Evolutionary conservation across 2,113 vertebrate genomes (phyloP).

Genomic region (Microcebus lehilahytsara): DNA sequence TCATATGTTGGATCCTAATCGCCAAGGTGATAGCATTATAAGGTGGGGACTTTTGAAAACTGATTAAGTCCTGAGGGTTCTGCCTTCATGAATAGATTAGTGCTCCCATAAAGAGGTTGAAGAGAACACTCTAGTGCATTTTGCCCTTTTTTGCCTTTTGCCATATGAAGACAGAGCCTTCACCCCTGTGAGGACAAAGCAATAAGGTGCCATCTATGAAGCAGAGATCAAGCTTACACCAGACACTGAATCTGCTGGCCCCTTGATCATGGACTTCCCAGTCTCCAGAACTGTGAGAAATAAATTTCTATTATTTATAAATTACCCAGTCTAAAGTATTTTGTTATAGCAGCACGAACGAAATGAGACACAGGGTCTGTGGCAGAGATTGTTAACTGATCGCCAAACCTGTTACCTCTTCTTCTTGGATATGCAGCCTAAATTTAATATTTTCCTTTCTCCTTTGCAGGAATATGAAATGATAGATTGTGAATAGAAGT

Average conservation of each 20-base stretch:
- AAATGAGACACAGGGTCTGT: background rate
- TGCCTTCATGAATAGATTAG: background rate
- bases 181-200: background rate
- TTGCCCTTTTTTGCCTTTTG: background rate
- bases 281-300: background rate
- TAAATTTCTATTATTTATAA: background rate
- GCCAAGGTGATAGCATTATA: background rate
- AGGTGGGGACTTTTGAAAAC: background rate
- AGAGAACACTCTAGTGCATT: background rate
- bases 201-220: background rate
- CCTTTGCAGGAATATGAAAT: background rate
- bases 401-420: background rate
- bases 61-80: background rate
- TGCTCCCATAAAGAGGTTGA: background rate
- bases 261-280: background rate
- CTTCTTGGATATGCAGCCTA: background rate
- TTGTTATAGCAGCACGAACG: background rate
- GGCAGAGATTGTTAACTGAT: background rate
- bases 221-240: background rate
- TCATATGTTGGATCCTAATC: background rate
- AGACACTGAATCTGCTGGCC: background rate
- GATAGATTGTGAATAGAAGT: background rate
- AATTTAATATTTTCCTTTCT: background rate
- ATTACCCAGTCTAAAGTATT: background rate
- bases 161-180: background rate